phyloP scores from a whole-genome alignment of 64 coral and sea anemone genomes.

The Porites lutea region DNA sequence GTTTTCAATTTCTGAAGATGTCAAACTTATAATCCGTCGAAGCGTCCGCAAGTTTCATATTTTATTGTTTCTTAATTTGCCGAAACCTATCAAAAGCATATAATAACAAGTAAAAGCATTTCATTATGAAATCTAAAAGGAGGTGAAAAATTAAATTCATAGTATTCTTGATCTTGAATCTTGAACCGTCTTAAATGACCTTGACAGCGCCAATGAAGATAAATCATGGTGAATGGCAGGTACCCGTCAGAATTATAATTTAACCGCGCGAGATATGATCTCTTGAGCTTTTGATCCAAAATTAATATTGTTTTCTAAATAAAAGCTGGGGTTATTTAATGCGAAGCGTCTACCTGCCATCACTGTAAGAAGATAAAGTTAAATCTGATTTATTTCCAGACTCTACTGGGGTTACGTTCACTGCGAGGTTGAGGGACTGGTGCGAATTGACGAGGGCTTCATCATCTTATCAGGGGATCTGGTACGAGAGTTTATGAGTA shows the following conservation, averaged over 20 bases:
- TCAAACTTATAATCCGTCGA: too few species aligned
- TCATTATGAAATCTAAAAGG: too few species aligned
- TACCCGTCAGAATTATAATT: background rate
- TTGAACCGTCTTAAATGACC: too few species aligned
- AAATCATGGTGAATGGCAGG: background rate
- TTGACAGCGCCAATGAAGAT: too few species aligned
- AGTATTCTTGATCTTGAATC: too few species aligned
- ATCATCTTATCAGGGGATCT: constrained; percentile 78
- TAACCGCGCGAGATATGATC: background rate
- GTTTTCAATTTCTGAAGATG: too few species aligned
- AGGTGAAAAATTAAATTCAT: too few species aligned
- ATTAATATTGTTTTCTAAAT: background rate
- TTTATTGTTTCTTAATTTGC: too few species aligned
- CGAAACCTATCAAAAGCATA: too few species aligned
- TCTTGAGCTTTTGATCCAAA: background rate
- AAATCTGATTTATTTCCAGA: constrained; percentile 22
- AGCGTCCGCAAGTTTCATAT: too few species aligned
- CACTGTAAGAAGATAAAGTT: too few species aligned
- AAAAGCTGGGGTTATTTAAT: background rate
- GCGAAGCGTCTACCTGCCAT: background rate
- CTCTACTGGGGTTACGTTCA: constrained; percentile 95
- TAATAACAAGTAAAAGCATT: too few species aligned
- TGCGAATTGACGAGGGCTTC: constrained; percentile 93
- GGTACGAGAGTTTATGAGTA: constrained; percentile 75
- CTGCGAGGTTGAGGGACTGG: constrained; percentile 80